Conservation (phyloP, 2,888 invertebrate species). For the Hedya salicella region DNA sequence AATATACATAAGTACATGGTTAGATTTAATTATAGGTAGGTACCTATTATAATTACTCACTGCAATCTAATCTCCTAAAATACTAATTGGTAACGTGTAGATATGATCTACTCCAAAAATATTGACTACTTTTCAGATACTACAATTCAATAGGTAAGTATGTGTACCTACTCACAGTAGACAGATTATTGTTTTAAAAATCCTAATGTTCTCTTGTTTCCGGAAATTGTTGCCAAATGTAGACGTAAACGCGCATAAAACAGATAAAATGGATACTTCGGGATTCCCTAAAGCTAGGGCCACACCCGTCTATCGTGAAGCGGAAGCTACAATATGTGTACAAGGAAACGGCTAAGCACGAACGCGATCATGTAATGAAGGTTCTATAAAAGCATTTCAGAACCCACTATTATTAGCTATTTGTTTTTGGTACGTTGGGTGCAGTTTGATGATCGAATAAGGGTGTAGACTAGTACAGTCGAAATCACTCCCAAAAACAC, state of each 20-base stretch:
- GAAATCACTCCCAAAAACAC: background rate
- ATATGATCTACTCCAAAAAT: too few relatives aligned
- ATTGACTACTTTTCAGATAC: too few relatives aligned
- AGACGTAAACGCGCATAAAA: slow-evolving; percentile 33
- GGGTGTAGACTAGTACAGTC: background rate
- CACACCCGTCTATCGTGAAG: slow-evolving; percentile 53
- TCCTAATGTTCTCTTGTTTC: slow-evolving; percentile 13
- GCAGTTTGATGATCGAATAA: background rate
- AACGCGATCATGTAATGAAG: background rate
- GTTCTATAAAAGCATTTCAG: background rate
- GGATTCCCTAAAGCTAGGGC: slow-evolving; percentile 42
- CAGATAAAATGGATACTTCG: slow-evolving; percentile 34
- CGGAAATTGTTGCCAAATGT: slow-evolving; percentile 9
- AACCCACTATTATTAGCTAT: too few relatives aligned
- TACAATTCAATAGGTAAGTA: background rate
- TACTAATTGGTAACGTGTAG: too few relatives aligned
- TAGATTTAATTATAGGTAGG: too few relatives aligned
- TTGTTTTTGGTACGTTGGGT: background rate
- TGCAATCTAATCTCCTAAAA: too few relatives aligned
- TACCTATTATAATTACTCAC: background rate
- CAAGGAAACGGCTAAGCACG: slow-evolving; percentile 29
- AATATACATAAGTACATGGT: too few relatives aligned
- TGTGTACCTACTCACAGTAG: slow-evolving; percentile 1
- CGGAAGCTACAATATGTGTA: slow-evolving; percentile 62
- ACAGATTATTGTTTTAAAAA: background rate